Base-by-base conservation (phyloP, 2,888 invertebrate genomes). In the Nemotelus pantherinus region DNA sequence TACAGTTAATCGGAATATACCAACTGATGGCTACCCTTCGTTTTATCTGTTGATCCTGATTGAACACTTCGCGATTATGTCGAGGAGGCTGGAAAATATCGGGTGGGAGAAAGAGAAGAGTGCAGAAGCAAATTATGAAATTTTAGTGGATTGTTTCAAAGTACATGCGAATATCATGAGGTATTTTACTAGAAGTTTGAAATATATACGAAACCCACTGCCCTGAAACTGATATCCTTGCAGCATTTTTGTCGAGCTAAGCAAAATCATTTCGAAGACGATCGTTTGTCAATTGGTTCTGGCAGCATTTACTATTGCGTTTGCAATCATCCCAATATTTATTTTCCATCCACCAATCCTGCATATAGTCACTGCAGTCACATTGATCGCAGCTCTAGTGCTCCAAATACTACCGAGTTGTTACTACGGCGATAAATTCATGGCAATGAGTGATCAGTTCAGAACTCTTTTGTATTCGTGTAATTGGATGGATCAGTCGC, bases 381-480 rank as follows among this genome's bases (percentile, higher is more conserved):
- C 47, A 25, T 45, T 57, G 3, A 25, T 9, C 7, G 25, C 45
- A 7, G 47, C 43, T 2, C 25, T 72, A 10, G 45, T 47, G 2
- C n/a, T 72, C 45, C 57, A 72, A 58, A 72, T 72, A 25, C n/a
- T 72, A n/a, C 71, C 71, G 44, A 57, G 71, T 47, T 77, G 77
- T 43, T 77, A 74, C 10, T 77, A 77, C 39, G 72, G 77, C 10
- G 67, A 74, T 48, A 55, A 72, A 65, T 58, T 77, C 5, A 72
- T 77, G 55, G 39, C 9, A 7, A 48, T 47, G 9, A 74, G 45
- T n/a, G 65, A 72, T 55, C 10, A 72, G 43, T 50, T 77, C 39
- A 57, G 57, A 3, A 77, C 77, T 10, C 55, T 44, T 48, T 53
- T 77, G 2, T 77, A 77, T 25, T 57, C 55, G 4, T 72, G 77